These are phyloP conservation scores for Leptoclinus maculatus DNA, from an alignment of 2,797 vertebrate species.

Conservation along the genomic window DNA sequence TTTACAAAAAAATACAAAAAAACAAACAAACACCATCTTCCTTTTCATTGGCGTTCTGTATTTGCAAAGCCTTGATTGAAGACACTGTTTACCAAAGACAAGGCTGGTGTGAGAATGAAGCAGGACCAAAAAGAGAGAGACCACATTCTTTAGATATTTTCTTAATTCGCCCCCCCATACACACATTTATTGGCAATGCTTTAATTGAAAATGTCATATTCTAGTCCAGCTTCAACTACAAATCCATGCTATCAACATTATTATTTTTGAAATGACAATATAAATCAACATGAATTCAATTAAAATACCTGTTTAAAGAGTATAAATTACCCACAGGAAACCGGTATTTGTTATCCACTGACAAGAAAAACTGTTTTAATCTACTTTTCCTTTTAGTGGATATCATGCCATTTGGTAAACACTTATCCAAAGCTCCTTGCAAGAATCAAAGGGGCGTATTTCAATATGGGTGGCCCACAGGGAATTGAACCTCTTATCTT, in stretches of 20 bases:
- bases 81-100: conserved; percentile 5
- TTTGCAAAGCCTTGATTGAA: conserved; percentile 24
- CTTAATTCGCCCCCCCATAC: not conserved
- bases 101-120: not conserved
- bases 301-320: not conserved
- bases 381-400: not conserved
- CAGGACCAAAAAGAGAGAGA: not conserved
- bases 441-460: conserved; percentile 57
- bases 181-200: not conserved
- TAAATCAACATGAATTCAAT: conserved; percentile 10
- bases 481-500: conserved; percentile 59
- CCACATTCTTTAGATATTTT: conserved; percentile 4
- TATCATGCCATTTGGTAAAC: conserved; percentile 24
- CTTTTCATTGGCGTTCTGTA: not conserved
- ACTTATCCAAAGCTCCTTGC: conserved; percentile 32
- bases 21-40: not conserved
- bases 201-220: conserved; percentile 1
- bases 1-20: not conserved
- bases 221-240: not conserved
- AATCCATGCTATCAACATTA: not conserved
- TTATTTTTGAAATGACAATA: not conserved
- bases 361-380: conserved; percentile 8
- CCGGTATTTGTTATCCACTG: not conserved
- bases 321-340: not conserved
- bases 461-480: conserved; percentile 28